Evolutionary conservation across 1,140 invertebrate genomes (phyloP).

Genomic region (Hylyphantes graminicola): DNA sequence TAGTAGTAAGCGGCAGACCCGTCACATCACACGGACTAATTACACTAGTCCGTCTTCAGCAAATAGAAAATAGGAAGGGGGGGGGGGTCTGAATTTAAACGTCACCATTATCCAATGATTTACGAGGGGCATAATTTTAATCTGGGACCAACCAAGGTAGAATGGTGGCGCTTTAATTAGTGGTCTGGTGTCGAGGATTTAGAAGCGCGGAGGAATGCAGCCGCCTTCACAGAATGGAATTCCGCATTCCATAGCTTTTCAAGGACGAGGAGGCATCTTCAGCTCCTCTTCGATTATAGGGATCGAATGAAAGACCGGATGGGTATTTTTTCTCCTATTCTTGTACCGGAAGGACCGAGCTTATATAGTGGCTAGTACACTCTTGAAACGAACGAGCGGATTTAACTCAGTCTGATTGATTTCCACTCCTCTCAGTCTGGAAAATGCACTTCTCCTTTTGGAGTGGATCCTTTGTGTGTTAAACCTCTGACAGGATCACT

Average conservation of each 20-base stretch:
- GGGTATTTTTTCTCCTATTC: too few relatives aligned
- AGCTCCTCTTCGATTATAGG: neutral
- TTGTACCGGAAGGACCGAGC: too few relatives aligned
- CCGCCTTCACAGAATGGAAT: conserved; percentile 16
- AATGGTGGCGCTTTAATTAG: conserved; percentile 38
- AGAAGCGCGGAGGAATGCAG: conserved; percentile 14
- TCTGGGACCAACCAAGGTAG: conserved; percentile 42
- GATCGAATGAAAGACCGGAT: neutral
- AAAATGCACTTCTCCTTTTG: too few relatives aligned
- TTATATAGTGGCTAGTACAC: too few relatives aligned
- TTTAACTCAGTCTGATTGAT: too few relatives aligned
- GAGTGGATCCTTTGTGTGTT: too few relatives aligned
- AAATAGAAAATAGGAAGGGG: neutral
- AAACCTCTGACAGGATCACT: too few relatives aligned
- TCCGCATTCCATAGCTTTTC: conserved; percentile 36
- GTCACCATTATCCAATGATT: conserved; percentile 47
- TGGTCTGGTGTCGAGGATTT: conserved; percentile 42
- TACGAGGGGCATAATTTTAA: conserved; percentile 48
- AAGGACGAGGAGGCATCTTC: neutral
- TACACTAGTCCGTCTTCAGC: too few relatives aligned
- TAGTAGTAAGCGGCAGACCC: too few relatives aligned
- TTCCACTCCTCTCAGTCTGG: too few relatives aligned
- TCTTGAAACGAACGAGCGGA: too few relatives aligned
- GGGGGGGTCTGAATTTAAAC: conserved; percentile 29
- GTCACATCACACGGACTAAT: too few relatives aligned